These are phyloP conservation scores for Macaria liturata DNA, from an alignment of 2,888 invertebrate genomes.

Conservation along the genomic window DNA sequence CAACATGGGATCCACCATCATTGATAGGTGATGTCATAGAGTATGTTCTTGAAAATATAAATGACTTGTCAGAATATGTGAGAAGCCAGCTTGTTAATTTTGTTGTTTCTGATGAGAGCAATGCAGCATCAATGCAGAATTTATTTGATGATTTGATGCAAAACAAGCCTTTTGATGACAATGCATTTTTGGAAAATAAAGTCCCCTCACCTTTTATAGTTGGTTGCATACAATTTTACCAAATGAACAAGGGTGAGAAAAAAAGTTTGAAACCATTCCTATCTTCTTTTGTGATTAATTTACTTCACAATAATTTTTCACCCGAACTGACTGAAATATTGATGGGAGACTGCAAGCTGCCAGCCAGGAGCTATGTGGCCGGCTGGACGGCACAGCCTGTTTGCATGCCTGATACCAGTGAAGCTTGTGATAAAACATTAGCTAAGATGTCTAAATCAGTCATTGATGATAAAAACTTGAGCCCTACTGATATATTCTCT, in stretches of 20 bases:
- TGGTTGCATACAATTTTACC: slow-evolving; percentile 67
- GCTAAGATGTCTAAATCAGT: slow-evolving; percentile 69
- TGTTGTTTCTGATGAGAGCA: slow-evolving; percentile 62
- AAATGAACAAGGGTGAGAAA: slow-evolving; percentile 59
- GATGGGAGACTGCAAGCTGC: slow-evolving; percentile 71
- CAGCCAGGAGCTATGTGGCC: slow-evolving; percentile 75
- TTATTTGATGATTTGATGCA: slow-evolving; percentile 70
- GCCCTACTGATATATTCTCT: slow-evolving; percentile 58
- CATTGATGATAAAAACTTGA: slow-evolving; percentile 55
- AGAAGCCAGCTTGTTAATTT: slow-evolving; percentile 65
- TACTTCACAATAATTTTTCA: slow-evolving; percentile 84
- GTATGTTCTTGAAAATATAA: slow-evolving; percentile 61
- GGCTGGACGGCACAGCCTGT: slow-evolving; percentile 73
- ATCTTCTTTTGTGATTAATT: slow-evolving; percentile 75
- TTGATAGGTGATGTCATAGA: slow-evolving; percentile 65
- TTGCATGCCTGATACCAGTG: slow-evolving; percentile 54
- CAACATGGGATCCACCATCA: slow-evolving; percentile 57
- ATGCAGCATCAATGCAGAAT: slow-evolving; percentile 57
- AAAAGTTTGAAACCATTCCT: slow-evolving; percentile 67
- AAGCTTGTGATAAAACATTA: slow-evolving; percentile 55
- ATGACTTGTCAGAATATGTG: slow-evolving; percentile 58
- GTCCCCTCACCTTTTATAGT: slow-evolving; percentile 71
- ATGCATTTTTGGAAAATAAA: slow-evolving; percentile 66
- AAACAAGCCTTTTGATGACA: slow-evolving; percentile 56
- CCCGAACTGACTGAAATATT: slow-evolving; percentile 76